phyloP scores from a whole-genome alignment of 2,797 vertebrate genomes.

The Propithecus perrieri region DNA sequence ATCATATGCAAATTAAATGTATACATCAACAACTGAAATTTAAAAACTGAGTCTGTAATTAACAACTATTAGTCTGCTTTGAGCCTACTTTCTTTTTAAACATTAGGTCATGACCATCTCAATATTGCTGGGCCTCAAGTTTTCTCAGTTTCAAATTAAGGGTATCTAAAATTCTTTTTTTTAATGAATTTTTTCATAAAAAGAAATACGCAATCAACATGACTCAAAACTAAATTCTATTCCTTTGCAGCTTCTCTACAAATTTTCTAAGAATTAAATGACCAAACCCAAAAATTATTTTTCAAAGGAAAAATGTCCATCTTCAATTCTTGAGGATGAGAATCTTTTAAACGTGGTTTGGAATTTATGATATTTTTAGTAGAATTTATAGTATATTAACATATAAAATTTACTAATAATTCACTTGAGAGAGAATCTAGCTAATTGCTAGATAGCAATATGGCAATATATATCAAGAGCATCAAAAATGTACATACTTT shows the following conservation, averaged over 20 bases:
- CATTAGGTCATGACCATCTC: background rate
- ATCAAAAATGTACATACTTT: constrained; percentile 2
- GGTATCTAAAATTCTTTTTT: background rate
- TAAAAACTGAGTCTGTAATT: background rate
- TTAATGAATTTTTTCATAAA: constrained; percentile 1
- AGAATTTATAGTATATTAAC: constrained; percentile 21
- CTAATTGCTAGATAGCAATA: constrained; percentile 18
- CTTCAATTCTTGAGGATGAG: constrained; percentile 14
- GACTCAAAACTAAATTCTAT: constrained; percentile 1
- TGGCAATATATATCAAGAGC: constrained; percentile 11
- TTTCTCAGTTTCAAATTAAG: constrained; percentile 31
- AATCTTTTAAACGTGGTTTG: constrained; percentile 23
- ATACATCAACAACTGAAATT: constrained; percentile 6
- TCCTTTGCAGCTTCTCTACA: constrained; percentile 19
- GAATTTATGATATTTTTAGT: background rate
- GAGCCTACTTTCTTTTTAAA: constrained; percentile 6
- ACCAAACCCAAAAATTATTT: constrained; percentile 33
- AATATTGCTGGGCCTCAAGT: background rate
- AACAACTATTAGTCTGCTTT: background rate
- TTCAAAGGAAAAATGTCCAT: constrained; percentile 22
- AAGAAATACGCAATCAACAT: background rate
- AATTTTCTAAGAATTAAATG: constrained; percentile 42
- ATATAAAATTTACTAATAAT: constrained; percentile 33
- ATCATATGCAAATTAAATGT: constrained; percentile 15
- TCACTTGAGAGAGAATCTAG: background rate